Evolutionary conservation across 64 coral and sea anemone species (phyloP).

Genomic region (Montipora capricornis): DNA sequence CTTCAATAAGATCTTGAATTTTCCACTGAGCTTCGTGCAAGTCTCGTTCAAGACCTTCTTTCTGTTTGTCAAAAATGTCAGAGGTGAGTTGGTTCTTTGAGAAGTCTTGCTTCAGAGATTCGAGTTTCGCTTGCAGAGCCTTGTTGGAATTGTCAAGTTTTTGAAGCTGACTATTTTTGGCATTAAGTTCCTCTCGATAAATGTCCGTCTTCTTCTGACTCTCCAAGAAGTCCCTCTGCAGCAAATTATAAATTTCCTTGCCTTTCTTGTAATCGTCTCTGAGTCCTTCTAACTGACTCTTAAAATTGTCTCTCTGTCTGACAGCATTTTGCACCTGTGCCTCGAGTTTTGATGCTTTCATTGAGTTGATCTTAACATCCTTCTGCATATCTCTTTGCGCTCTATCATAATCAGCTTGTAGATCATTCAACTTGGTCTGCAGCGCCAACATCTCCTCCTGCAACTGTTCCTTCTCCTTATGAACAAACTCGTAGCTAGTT

Average conservation of each 20-base stretch:
- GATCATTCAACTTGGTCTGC: slow-evolving; percentile 84
- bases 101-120: slow-evolving; percentile 78
- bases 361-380: slow-evolving; percentile 67
- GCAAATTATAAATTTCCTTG: slow-evolving; percentile 72
- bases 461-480: slow-evolving; percentile 92
- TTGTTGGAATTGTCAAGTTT: slow-evolving; percentile 83
- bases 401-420: slow-evolving; percentile 81
- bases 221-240: slow-evolving; percentile 87
- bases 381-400: slow-evolving; percentile 85
- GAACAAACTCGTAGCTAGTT: slow-evolving; percentile 84
- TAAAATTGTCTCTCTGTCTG: slow-evolving; percentile 80
- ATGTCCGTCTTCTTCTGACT: slow-evolving; percentile 83
- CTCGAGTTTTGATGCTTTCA: slow-evolving; percentile 88
- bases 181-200: slow-evolving; percentile 70
- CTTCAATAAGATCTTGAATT: slow-evolving; percentile 82
- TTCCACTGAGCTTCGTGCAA: slow-evolving; percentile 73
- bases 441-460: slow-evolving; percentile 85
- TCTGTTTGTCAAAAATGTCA: slow-evolving; percentile 76
- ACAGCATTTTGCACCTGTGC: slow-evolving; percentile 84
- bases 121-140: slow-evolving; percentile 76
- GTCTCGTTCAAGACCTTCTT: slow-evolving; percentile 68
- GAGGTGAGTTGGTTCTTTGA: slow-evolving; percentile 85
- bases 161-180: slow-evolving; percentile 76
- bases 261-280: slow-evolving; percentile 84
- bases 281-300: slow-evolving; percentile 75